These are phyloP conservation scores for Calidris pugnax DNA, from an alignment of 2,113 vertebrate genomes.

Conservation along the genomic window DNA sequence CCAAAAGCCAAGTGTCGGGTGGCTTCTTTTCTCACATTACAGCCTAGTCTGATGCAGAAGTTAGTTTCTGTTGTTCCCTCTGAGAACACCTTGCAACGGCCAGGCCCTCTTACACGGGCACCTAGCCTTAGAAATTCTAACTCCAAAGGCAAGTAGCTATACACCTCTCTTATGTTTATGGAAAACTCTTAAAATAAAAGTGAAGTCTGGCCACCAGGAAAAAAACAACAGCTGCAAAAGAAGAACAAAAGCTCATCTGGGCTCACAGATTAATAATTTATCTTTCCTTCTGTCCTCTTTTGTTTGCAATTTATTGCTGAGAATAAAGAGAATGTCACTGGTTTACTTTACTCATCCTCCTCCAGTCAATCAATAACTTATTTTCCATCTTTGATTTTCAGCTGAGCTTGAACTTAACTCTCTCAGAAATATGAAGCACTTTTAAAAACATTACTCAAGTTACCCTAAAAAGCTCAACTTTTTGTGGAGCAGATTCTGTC, in stretches of 20 bases:
- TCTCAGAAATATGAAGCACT: not conserved
- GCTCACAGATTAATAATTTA: not conserved
- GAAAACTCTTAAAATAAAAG: not conserved
- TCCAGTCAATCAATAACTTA: not conserved
- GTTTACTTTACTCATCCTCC: not conserved
- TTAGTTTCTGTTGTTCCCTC: not conserved
- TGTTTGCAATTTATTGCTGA: not conserved
- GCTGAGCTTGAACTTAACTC: not conserved
- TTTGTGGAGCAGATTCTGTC: not conserved
- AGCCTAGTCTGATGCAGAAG: not conserved
- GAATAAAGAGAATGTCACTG: not conserved
- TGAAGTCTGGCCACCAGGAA: not conserved
- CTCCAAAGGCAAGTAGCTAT: not conserved
- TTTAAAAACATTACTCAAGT: not conserved
- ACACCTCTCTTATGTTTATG: not conserved
- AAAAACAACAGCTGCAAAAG: not conserved
- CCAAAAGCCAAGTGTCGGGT: accelerated
- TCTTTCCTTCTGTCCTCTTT: not conserved
- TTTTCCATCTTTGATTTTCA: not conserved
- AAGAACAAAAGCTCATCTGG: not conserved
- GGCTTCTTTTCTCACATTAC: not conserved
- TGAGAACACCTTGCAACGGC: not conserved
- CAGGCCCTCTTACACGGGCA: not conserved
- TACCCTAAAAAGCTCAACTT: not conserved
- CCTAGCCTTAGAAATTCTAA: not conserved